Percentiles rank a stretch among this genome's conserved stretches.
Evolutionary conservation across 2,113 vertebrate species (phyloP).

Genomic region (Verasper variegatus): DNA sequence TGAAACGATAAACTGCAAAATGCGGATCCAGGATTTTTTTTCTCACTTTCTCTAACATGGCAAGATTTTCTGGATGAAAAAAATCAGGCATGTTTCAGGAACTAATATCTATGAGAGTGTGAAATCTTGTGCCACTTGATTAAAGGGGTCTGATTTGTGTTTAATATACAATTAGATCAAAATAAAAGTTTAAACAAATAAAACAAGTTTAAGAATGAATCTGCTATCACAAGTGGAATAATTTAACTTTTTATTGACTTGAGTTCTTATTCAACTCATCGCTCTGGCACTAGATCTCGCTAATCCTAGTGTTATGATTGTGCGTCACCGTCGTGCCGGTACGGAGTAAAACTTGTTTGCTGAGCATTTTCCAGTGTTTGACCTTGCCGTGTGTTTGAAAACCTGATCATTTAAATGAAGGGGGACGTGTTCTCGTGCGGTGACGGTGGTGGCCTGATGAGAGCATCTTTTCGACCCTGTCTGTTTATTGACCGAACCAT

Average conservation of each 20-base stretch:
- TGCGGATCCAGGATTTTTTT: neutral
- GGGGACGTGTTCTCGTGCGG: constrained; percentile 28
- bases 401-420: constrained; percentile 30
- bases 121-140: neutral
- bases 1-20: neutral
- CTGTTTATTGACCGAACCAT: constrained; percentile 73
- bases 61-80: no score
- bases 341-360: constrained; percentile 12
- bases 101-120: neutral
- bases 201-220: neutral
- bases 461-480: constrained; percentile 65
- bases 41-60: no score
- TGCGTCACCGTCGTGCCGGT: neutral
- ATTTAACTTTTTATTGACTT: neutral
- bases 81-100: neutral
- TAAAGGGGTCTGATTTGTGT: neutral
- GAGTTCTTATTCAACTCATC: neutral
- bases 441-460: constrained; percentile 36
- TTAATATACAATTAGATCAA: neutral
- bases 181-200: neutral
- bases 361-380: constrained; percentile 32
- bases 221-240: neutral
- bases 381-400: constrained; percentile 48
- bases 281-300: neutral
- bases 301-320: neutral